phyloP scores from a whole-genome alignment of 2,888 invertebrate species.

The Campoplex capitator region DNA sequence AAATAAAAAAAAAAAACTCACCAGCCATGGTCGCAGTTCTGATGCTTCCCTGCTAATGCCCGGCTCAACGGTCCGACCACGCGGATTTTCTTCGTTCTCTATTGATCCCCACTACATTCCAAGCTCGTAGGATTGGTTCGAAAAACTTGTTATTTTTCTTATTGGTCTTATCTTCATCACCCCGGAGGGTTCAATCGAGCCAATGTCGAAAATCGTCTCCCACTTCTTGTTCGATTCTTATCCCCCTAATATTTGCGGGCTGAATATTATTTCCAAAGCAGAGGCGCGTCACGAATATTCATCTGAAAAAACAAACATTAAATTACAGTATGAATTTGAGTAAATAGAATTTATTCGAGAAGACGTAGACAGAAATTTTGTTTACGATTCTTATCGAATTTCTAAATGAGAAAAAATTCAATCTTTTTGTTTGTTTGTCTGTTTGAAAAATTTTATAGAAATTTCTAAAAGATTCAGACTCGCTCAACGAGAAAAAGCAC shows the following conservation, averaged over 20 bases:
- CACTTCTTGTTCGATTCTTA: slow-evolving; percentile 1
- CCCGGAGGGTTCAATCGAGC: slow-evolving; percentile 52
- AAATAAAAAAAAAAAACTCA: slow-evolving; percentile 68
- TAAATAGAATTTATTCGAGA: slow-evolving; percentile 1
- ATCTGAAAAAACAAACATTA: slow-evolving; percentile 19
- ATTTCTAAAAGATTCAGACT: not conserved
- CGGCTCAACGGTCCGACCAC: slow-evolving; percentile 30
- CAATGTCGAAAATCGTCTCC: slow-evolving; percentile 64
- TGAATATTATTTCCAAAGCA: not conserved
- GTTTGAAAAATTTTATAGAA: not conserved
- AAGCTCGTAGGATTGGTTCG: slow-evolving; percentile 52
- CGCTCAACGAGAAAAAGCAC: not conserved
- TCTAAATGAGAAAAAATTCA: not conserved
- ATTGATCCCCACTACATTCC: slow-evolving; percentile 67
- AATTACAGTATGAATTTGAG: not conserved
- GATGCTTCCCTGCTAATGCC: slow-evolving; percentile 70
- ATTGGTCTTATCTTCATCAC: slow-evolving; percentile 41
- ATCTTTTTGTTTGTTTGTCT: not conserved
- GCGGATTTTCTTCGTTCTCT: slow-evolving; percentile 51
- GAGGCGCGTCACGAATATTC: slow-evolving; percentile 19
- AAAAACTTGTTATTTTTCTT: slow-evolving; percentile 34
- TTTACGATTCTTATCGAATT: not conserved
- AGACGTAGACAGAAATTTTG: not conserved
- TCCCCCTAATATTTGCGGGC: not conserved
- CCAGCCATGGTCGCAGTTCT: slow-evolving; percentile 75